Evolutionary conservation across 2,888 invertebrate genomes (phyloP).

Genomic region (Meta bourneti): DNA sequence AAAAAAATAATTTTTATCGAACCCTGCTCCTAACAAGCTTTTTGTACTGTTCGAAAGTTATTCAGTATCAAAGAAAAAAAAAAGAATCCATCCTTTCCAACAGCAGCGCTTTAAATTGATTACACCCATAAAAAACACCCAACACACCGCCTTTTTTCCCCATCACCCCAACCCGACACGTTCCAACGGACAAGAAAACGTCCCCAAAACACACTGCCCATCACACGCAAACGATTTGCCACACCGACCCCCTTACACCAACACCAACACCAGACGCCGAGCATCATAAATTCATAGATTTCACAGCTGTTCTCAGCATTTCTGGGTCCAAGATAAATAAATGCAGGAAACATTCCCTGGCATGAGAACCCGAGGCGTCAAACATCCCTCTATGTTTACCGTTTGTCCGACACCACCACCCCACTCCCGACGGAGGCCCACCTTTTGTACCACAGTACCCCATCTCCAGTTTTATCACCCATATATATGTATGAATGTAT

Average conservation of each 20-base stretch:
- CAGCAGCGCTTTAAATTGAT: not conserved
- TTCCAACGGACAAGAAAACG: too few relatives aligned
- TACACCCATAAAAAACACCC: too few relatives aligned
- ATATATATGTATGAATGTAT: not conserved
- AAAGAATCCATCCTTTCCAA: not conserved
- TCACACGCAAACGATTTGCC: too few relatives aligned
- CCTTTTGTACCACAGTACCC: not conserved
- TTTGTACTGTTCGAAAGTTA: too few relatives aligned
- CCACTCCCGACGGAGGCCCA: not conserved
- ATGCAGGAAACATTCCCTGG: slow-evolving; percentile 3
- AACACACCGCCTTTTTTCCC: too few relatives aligned
- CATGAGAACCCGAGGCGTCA: not conserved
- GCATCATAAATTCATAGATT: slow-evolving; percentile 68
- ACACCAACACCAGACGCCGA: too few relatives aligned
- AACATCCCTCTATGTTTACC: not conserved
- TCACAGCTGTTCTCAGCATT: slow-evolving; percentile 56
- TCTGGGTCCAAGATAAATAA: slow-evolving; percentile 45
- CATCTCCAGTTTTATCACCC: not conserved
- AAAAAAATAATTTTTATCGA: too few relatives aligned
- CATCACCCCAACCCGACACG: too few relatives aligned
- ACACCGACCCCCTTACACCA: too few relatives aligned
- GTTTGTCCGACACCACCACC: not conserved
- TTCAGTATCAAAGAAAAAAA: not conserved
- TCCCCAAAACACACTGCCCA: too few relatives aligned
- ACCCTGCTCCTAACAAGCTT: too few relatives aligned